These are phyloP conservation scores for Pipa parva DNA, from an alignment of 2,113 vertebrate genomes.

Conservation along the genomic window DNA sequence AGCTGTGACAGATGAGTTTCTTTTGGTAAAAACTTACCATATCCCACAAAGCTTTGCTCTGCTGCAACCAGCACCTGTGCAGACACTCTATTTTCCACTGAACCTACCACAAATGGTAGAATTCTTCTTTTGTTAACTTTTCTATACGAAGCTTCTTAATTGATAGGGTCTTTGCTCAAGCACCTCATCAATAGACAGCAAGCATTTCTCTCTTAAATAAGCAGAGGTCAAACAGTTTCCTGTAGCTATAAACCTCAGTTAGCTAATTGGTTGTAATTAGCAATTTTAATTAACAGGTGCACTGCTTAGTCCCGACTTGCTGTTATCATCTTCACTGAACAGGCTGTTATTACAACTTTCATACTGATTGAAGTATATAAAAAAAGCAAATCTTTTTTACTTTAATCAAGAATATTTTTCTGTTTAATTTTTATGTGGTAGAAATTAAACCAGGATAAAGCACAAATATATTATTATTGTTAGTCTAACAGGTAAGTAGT, in stretches of 20 bases:
- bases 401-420: background rate
- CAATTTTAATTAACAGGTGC: slow-evolving; percentile 90
- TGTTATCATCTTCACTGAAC: slow-evolving; percentile 56
- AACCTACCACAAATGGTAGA: slow-evolving; percentile 64
- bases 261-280: slow-evolving; percentile 85
- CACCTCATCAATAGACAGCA: slow-evolving; percentile 66
- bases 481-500: too few species aligned
- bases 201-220: slow-evolving; percentile 69
- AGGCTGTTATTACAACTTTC: slow-evolving; percentile 56
- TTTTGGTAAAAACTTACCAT: background rate
- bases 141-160: slow-evolving; percentile 67
- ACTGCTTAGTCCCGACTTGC: slow-evolving; percentile 55
- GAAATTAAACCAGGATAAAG: too few species aligned
- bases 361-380: too few species aligned
- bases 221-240: slow-evolving; percentile 70
- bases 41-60: background rate
- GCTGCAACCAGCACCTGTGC: slow-evolving; percentile 65
- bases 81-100: slow-evolving; percentile 58
- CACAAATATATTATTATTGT: too few species aligned
- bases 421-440: too few species aligned
- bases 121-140: slow-evolving; percentile 66
- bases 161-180: slow-evolving; percentile 64
- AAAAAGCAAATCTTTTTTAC: slow-evolving; percentile 6
- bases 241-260: slow-evolving; percentile 63
- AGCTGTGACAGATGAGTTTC: too few species aligned